Conservation (phyloP, 2,113 vertebrate genomes). For the Spea multiplicata region DNA sequence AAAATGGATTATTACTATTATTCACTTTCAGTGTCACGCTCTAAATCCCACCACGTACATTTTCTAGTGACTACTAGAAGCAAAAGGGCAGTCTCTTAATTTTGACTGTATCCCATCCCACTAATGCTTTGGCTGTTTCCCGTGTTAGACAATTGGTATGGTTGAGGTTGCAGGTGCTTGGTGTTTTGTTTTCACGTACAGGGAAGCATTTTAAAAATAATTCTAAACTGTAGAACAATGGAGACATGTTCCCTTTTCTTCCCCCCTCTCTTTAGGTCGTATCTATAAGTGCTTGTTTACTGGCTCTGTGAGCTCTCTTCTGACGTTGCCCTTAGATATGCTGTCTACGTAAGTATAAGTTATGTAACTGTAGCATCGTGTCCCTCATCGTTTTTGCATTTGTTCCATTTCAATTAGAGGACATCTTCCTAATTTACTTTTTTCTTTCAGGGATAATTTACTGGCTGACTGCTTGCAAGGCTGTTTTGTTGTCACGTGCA, state of each 20-base stretch:
- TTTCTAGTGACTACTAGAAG: no score
- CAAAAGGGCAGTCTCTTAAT: no score
- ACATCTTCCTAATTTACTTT: neutral
- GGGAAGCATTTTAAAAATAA: no score
- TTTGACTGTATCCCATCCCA: no score
- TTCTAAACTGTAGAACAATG: no score
- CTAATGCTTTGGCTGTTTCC: no score
- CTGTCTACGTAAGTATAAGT: conserved; percentile 88
- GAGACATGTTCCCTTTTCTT: neutral
- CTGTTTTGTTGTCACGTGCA: conserved; percentile 95
- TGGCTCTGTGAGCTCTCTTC: conserved; percentile 95
- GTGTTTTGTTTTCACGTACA: no score
- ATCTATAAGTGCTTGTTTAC: conserved; percentile 99
- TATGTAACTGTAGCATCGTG: neutral
- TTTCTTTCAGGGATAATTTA: conserved; percentile 83
- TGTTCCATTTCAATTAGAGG: neutral
- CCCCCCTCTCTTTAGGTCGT: conserved; percentile 71
- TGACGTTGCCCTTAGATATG: conserved; percentile 95
- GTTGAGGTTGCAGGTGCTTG: no score
- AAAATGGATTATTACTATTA: no score
- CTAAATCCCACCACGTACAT: no score
- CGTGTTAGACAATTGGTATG: no score
- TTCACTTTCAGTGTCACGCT: no score
- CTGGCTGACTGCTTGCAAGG: conserved; percentile 94
- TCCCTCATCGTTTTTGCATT: neutral